Conservation (phyloP, 2,888 invertebrate species). For the Idaea aversata region DNA sequence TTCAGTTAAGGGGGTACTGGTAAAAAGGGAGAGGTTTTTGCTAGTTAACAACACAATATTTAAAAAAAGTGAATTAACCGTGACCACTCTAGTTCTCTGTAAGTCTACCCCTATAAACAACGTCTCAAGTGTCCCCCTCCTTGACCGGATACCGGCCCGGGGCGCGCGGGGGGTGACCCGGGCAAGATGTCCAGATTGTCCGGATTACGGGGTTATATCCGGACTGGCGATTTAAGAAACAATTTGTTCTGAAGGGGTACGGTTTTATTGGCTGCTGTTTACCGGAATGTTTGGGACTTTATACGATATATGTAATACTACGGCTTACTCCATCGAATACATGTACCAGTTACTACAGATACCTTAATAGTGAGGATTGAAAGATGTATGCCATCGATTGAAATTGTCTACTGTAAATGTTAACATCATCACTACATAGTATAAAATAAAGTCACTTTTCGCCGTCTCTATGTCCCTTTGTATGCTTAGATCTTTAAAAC, state of each 20-base stretch:
- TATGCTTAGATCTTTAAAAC: too few relatives aligned
- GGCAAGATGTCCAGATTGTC: not conserved
- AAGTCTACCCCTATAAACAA: not conserved
- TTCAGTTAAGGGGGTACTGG: too few relatives aligned
- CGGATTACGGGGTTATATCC: not conserved
- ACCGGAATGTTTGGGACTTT: not conserved
- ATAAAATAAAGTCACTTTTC: too few relatives aligned
- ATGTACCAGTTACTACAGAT: too few relatives aligned
- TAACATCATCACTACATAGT: too few relatives aligned
- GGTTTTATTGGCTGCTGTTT: not conserved
- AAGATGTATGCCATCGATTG: too few relatives aligned
- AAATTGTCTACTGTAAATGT: too few relatives aligned
- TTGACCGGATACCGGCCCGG: not conserved
- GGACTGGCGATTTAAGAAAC: not conserved
- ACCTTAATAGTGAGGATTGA: too few relatives aligned
- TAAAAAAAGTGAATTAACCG: not conserved
- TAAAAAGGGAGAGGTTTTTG: too few relatives aligned
- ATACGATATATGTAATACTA: not conserved
- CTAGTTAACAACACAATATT: too few relatives aligned
- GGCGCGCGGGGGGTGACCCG: not conserved
- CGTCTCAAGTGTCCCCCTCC: not conserved
- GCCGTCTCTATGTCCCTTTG: too few relatives aligned
- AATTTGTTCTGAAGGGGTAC: not conserved
- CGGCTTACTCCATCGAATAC: too few relatives aligned
- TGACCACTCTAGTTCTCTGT: not conserved